These are phyloP conservation scores for Drosophila pseudoobscura DNA, from an alignment of 1,140 invertebrate genomes.

Conservation along the genomic window DNA sequence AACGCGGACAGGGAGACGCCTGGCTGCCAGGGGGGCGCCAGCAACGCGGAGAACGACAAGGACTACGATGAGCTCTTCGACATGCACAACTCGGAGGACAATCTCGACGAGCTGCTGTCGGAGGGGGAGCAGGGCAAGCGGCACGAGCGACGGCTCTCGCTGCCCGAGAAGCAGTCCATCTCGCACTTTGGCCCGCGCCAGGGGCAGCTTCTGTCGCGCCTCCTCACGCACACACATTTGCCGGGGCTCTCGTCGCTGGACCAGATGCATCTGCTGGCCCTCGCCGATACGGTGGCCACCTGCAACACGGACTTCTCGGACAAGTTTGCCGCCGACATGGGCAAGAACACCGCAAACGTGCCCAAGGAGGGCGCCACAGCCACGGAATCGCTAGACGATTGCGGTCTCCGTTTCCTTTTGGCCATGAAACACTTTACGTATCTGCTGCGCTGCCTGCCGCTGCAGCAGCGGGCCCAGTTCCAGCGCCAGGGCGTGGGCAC, in stretches of 20 bases:
- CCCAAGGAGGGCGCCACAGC: constrained; percentile 87
- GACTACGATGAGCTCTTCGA: constrained; percentile 96
- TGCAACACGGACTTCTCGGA: constrained; percentile 94
- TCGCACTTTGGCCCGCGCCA: constrained; percentile 93
- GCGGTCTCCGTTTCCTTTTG: constrained; percentile 96
- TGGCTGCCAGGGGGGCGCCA: constrained; percentile 83
- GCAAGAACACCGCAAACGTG: constrained; percentile 86
- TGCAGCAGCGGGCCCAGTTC: constrained; percentile 93
- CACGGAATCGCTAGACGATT: constrained; percentile 97
- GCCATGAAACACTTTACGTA: constrained; percentile 99
- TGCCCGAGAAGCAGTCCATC: constrained; percentile 88
- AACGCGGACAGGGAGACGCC: constrained; percentile 94
- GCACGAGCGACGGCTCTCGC: constrained; percentile 87
- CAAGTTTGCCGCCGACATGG: constrained; percentile 91
- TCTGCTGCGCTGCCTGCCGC: constrained; percentile 94
- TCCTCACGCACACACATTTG: constrained; percentile 97
- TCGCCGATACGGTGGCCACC: constrained; percentile 98
- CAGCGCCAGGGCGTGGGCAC: constrained; percentile 95
- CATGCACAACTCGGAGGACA: constrained; percentile 90
- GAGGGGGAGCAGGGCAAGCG: constrained; percentile 85
- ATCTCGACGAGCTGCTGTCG: constrained; percentile 91
- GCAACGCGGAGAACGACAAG: constrained; percentile 85
- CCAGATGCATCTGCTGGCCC: constrained; percentile 98
- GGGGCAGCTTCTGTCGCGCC: constrained; percentile 90
- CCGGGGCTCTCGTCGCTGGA: constrained; percentile 98